Conservation (phyloP, 2,888 invertebrate genomes). For the Megastigmus dorsalis region DNA sequence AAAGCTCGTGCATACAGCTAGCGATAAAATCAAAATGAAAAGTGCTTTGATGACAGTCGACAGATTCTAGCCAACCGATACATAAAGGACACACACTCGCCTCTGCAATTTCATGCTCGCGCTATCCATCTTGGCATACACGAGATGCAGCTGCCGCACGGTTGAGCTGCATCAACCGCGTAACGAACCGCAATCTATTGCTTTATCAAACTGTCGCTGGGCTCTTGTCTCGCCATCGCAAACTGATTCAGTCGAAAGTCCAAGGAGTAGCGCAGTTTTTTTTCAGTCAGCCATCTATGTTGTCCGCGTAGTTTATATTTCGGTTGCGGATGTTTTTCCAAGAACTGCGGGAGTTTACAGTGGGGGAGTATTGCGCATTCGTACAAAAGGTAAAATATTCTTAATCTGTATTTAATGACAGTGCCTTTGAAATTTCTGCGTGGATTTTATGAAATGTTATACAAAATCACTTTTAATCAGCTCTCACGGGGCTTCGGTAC, state of each 20-base stretch:
- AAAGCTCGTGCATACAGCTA: too few species aligned
- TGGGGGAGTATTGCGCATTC: too few species aligned
- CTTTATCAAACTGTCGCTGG: slow-evolving; percentile 63
- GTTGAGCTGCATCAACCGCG: slow-evolving; percentile 68
- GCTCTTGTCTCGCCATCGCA: background rate
- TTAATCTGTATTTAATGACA: too few species aligned
- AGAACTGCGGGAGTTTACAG: too few species aligned
- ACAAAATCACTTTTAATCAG: too few species aligned
- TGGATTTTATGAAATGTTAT: too few species aligned
- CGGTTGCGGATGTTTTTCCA: too few species aligned
- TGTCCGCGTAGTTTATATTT: too few species aligned
- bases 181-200: slow-evolving; percentile 70
- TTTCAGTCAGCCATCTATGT: too few species aligned
- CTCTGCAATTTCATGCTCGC: slow-evolving; percentile 20
- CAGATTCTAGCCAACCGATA: slow-evolving; percentile 27
- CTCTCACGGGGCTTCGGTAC: too few species aligned
- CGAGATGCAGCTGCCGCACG: slow-evolving; percentile 28
- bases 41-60: background rate
- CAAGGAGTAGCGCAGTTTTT: background rate
- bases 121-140: background rate
- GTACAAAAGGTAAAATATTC: too few species aligned
- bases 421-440: too few species aligned
- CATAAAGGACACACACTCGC: slow-evolving; percentile 10
- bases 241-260: slow-evolving; percentile 10
- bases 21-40: background rate